Conservation (phyloP, 2,888 invertebrate species). For the Aromia moschata region DNA sequence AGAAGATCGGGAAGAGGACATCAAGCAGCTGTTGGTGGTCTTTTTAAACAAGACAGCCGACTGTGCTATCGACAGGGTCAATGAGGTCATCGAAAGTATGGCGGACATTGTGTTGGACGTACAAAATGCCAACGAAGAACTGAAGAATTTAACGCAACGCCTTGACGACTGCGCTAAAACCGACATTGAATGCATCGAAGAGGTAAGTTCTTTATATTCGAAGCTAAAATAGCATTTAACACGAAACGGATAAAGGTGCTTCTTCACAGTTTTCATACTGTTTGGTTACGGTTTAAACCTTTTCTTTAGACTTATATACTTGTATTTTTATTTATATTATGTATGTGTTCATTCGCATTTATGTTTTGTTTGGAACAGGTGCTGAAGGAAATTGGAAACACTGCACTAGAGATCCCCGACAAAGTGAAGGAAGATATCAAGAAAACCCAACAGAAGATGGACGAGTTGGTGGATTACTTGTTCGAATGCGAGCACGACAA, state of each 20-base stretch:
- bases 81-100: conserved; percentile 6
- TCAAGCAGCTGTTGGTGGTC: not conserved
- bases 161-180: not conserved
- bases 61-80: conserved; percentile 3
- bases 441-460: not conserved
- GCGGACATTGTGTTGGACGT: not conserved
- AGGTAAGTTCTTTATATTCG: conserved; percentile 9
- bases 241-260: too few relatives aligned
- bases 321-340: too few relatives aligned
- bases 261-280: too few relatives aligned
- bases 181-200: not conserved
- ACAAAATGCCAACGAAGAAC: not conserved
- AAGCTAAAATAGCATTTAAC: too few relatives aligned
- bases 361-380: too few relatives aligned
- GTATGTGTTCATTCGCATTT: too few relatives aligned
- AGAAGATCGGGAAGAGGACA: conserved; percentile 12
- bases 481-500: conserved; percentile 18
- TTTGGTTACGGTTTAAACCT: too few relatives aligned
- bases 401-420: not conserved
- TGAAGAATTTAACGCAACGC: not conserved
- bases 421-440: conserved; percentile 1
- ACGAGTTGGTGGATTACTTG: conserved; percentile 11
- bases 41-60: conserved; percentile 4
- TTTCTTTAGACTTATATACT: too few relatives aligned
- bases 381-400: not conserved